Evolutionary conservation across 2,113 vertebrate species (phyloP).

Genomic region (Crotalus horridus): DNA sequence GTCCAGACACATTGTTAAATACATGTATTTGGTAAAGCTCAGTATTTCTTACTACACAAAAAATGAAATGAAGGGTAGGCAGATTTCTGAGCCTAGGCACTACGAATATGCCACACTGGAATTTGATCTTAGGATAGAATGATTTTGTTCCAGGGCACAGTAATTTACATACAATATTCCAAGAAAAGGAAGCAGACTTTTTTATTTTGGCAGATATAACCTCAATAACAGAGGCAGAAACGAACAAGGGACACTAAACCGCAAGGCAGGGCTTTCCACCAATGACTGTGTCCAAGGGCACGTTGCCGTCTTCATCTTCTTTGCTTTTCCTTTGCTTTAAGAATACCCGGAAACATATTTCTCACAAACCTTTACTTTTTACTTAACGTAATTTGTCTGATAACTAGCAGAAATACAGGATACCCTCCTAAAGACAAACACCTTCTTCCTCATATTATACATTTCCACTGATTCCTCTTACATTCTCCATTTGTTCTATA

Average conservation of each 20-base stretch:
- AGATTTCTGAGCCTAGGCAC: not conserved
- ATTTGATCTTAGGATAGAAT: not conserved
- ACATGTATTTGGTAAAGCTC: not conserved
- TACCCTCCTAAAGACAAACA: accelerated
- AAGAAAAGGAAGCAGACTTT: not conserved
- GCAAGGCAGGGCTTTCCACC: not conserved
- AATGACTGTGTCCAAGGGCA: slow-evolving; percentile 33
- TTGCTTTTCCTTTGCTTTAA: slow-evolving; percentile 39
- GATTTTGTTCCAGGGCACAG: not conserved
- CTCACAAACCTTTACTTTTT: slow-evolving; percentile 46
- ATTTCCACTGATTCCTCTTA: not conserved
- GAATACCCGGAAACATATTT: slow-evolving; percentile 54
- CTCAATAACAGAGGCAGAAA: slow-evolving; percentile 11
- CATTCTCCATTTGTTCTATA: not conserved
- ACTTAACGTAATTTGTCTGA: slow-evolving; percentile 36
- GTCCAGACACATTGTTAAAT: not conserved
- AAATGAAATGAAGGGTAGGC: not conserved
- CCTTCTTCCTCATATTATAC: not conserved
- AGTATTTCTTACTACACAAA: not conserved
- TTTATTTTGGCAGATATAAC: not conserved
- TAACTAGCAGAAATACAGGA: slow-evolving; percentile 13
- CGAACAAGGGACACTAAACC: slow-evolving; percentile 31
- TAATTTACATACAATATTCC: not conserved
- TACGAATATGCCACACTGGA: not conserved
- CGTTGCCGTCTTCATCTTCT: not conserved